These are phyloP conservation scores for Hoplodrina ambigua DNA, from an alignment of 2,888 invertebrate genomes.

Conservation along the genomic window DNA sequence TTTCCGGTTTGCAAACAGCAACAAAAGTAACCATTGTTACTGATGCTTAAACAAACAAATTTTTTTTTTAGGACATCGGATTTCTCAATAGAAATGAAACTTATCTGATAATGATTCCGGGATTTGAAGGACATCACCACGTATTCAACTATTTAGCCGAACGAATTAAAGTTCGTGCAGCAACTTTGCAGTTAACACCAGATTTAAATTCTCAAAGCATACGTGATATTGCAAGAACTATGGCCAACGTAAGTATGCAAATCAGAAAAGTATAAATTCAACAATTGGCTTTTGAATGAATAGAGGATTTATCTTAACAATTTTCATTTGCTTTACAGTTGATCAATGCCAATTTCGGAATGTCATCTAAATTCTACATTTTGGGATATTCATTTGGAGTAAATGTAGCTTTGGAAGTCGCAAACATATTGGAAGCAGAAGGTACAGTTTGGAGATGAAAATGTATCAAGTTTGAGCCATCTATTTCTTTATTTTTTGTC, in stretches of 20 bases:
- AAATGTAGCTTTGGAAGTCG: conserved; percentile 75
- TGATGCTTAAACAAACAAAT: no score
- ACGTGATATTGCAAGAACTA: conserved; percentile 65
- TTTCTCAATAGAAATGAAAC: conserved; percentile 45
- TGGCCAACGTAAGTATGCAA: conserved; percentile 64
- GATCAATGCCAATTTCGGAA: conserved; percentile 60
- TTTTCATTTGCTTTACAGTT: neutral
- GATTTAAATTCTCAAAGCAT: conserved; percentile 69
- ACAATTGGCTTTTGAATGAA: no score
- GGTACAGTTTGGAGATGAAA: conserved; percentile 54
- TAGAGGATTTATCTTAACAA: conserved; percentile 46
- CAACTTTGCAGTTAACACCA: conserved; percentile 68
- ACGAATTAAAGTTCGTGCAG: conserved; percentile 70
- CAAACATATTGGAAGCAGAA: conserved; percentile 75
- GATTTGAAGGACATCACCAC: conserved; percentile 73
- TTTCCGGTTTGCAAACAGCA: neutral
- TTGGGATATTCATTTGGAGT: conserved; percentile 75
- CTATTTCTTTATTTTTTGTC: no score
- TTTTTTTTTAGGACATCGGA: conserved; percentile 3
- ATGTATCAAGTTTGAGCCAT: no score
- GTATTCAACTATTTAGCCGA: conserved; percentile 67
- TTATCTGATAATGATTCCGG: conserved; percentile 73
- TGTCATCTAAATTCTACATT: conserved; percentile 66
- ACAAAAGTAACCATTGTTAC: neutral
- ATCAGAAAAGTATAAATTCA: no score